phyloP scores from a whole-genome alignment of 2,113 vertebrate genomes.

The Misgurnus anguillicaudatus region DNA sequence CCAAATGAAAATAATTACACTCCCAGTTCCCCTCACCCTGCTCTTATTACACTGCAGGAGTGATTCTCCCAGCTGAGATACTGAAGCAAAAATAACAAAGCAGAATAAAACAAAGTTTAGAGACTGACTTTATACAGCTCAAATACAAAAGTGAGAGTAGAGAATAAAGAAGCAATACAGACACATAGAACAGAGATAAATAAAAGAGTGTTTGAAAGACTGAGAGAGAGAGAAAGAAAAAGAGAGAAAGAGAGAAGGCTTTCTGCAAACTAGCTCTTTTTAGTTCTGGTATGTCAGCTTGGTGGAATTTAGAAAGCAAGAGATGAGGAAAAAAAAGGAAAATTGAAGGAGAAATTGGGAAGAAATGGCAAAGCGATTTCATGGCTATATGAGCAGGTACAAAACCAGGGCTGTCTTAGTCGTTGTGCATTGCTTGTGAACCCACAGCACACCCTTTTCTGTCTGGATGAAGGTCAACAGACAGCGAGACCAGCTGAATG shows the following conservation, averaged over 20 bases:
- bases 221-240: neutral
- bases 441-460: slow-evolving; percentile 29
- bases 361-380: slow-evolving; percentile 51
- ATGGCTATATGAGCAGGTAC: slow-evolving; percentile 51
- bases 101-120: slow-evolving; percentile 22
- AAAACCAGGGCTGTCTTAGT: slow-evolving; percentile 39
- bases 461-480: slow-evolving; percentile 51
- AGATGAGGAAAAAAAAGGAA: slow-evolving; percentile 6
- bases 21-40: slow-evolving; percentile 68
- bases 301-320: slow-evolving; percentile 21
- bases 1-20: slow-evolving; percentile 79
- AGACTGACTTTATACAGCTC: slow-evolving; percentile 44
- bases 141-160: slow-evolving; percentile 5
- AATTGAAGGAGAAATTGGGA: slow-evolving; percentile 20
- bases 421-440: slow-evolving; percentile 27
- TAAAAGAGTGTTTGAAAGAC: neutral
- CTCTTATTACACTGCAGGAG: slow-evolving; percentile 68
- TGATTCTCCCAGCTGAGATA: slow-evolving; percentile 53
- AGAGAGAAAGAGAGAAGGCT: neutral
- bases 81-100: slow-evolving; percentile 42
- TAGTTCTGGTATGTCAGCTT: slow-evolving; percentile 36
- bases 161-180: slow-evolving; percentile 34
- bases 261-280: slow-evolving; percentile 32
- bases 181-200: slow-evolving; percentile 10
- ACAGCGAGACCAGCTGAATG: neutral